phyloP scores from a whole-genome alignment of 2,113 vertebrate genomes.

The Litocranius walleri region DNA sequence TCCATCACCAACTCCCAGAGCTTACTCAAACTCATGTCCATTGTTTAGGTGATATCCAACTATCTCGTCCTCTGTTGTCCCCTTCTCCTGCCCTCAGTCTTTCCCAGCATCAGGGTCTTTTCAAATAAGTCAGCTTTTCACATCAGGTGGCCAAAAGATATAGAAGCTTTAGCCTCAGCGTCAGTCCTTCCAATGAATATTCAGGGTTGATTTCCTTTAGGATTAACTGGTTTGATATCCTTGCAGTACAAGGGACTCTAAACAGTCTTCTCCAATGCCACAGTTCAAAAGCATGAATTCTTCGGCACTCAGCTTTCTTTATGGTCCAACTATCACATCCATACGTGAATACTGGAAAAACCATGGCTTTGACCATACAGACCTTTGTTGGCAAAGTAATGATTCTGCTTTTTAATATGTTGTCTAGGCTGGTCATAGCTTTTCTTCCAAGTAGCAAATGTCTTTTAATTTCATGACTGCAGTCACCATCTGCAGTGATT shows the following conservation, averaged over 20 bases:
- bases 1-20: background rate
- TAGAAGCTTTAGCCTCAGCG: background rate
- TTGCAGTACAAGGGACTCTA: background rate
- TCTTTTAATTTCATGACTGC: background rate
- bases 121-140: background rate
- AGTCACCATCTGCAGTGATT: background rate
- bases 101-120: background rate
- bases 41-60: background rate
- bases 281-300: background rate
- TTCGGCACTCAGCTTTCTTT: fast-evolving
- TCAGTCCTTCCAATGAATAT: background rate
- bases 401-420: background rate
- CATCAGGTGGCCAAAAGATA: background rate
- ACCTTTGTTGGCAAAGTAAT: background rate
- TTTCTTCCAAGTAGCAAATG: background rate
- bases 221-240: background rate
- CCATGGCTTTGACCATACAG: background rate
- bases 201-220: background rate
- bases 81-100: background rate
- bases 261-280: background rate
- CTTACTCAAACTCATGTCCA: background rate
- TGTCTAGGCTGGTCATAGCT: background rate
- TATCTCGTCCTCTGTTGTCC: fast-evolving
- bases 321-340: background rate
- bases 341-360: background rate